Percentiles rank a stretch among this genome's conserved stretches.
Conservation (phyloP, 1,140 invertebrate genomes). For the Neelides sp. region DNA sequence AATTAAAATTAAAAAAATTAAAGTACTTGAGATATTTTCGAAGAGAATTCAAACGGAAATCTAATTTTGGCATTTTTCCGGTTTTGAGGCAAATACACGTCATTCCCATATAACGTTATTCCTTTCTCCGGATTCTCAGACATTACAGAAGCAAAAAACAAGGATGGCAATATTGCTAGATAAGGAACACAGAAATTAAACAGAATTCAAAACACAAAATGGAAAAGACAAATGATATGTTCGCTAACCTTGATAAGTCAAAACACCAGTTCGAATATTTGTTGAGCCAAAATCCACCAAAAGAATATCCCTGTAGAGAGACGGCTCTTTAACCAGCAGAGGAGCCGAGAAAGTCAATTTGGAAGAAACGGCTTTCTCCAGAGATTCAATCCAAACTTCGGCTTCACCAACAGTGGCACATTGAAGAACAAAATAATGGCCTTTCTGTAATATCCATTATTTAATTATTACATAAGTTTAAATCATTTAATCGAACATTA, state of each 20-base stretch:
- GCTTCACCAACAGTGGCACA: constrained; percentile 40
- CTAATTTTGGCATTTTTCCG: constrained; percentile 32
- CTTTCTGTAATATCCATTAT: constrained; percentile 37
- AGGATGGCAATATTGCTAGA: constrained; percentile 42
- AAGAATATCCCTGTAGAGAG: constrained; percentile 35
- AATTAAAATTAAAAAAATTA: constrained; percentile 20
- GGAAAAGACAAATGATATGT: neutral
- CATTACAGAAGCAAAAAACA: constrained; percentile 48
- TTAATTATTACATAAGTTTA: neutral
- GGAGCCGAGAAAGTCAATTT: constrained; percentile 16
- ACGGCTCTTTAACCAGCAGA: constrained; percentile 35
- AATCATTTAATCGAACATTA: neutral
- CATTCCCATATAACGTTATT: constrained; percentile 39
- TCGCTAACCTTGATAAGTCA: constrained; percentile 42
- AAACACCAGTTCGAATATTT: constrained; percentile 46
- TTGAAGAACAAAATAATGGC: constrained; percentile 43
- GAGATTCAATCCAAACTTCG: constrained; percentile 41
- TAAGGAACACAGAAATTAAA: constrained; percentile 1
- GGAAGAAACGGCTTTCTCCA: constrained; percentile 33
- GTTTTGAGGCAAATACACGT: constrained; percentile 42
- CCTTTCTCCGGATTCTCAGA: constrained; percentile 38
- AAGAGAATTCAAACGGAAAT: constrained; percentile 41
- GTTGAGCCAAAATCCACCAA: constrained; percentile 48
- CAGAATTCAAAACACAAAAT: neutral
- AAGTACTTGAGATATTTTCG: constrained; percentile 42